These are phyloP conservation scores for Deilephila porcellus DNA, from an alignment of 2,888 invertebrate genomes.

Conservation along the genomic window DNA sequence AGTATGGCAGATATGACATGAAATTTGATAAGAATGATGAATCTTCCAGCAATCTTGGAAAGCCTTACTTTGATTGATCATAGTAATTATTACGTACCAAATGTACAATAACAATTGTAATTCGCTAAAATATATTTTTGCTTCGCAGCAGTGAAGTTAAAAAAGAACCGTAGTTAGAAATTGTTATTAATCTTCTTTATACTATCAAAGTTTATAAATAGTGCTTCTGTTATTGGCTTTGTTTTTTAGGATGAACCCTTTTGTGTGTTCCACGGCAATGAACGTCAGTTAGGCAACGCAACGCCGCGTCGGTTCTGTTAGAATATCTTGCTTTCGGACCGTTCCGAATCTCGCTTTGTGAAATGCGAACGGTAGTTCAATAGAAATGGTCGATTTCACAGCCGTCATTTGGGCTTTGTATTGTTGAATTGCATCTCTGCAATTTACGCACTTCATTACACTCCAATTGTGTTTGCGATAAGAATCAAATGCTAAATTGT, in stretches of 20 bases:
- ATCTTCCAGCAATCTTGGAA: too few species aligned
- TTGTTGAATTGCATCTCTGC: slow-evolving; percentile 17
- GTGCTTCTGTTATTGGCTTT: neutral
- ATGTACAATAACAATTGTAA: too few species aligned
- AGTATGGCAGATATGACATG: too few species aligned
- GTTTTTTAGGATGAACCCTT: neutral
- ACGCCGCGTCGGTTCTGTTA: neutral
- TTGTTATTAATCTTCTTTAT: neutral
- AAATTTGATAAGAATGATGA: too few species aligned
- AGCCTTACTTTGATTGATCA: too few species aligned
- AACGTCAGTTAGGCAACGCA: neutral
- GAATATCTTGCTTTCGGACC: slow-evolving; percentile 11
- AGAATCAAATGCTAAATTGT: neutral
- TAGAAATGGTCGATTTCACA: slow-evolving; percentile 24
- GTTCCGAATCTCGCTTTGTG: neutral
- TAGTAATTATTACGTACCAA: too few species aligned
- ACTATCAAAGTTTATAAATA: neutral
- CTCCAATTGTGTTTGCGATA: neutral
- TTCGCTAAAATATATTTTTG: too few species aligned
- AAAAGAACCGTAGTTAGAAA: too few species aligned
- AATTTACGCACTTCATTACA: slow-evolving; percentile 10
- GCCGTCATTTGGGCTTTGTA: slow-evolving; percentile 11
- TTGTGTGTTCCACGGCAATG: neutral
- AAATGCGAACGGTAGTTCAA: slow-evolving; percentile 13
- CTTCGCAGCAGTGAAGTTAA: too few species aligned